These are phyloP conservation scores for Hesperia comma DNA, from an alignment of 2,888 invertebrate genomes.

Conservation along the genomic window DNA sequence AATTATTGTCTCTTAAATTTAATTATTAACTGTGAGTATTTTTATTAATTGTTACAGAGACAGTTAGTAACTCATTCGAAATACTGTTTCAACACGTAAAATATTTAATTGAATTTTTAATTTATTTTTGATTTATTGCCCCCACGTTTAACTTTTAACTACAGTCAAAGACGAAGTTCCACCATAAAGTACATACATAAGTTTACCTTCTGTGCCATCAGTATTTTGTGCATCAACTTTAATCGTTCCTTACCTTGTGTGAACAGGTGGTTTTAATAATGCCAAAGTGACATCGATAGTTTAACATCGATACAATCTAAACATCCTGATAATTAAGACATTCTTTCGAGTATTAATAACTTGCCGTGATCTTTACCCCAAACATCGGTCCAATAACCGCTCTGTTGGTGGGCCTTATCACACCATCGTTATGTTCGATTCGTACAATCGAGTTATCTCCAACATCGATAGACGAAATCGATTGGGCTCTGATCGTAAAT, in stretches of 20 bases:
- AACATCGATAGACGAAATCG: constrained; percentile 54
- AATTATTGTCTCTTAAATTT: too few relatives aligned
- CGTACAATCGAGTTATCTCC: constrained; percentile 58
- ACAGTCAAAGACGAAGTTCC: too few relatives aligned
- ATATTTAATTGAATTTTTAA: too few relatives aligned
- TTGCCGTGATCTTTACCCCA: neutral
- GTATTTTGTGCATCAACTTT: too few relatives aligned
- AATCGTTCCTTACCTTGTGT: neutral
- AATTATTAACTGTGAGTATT: too few relatives aligned
- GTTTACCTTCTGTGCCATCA: too few relatives aligned
- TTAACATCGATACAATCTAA: constrained; percentile 12
- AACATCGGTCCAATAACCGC: constrained; percentile 37
- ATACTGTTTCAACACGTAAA: too few relatives aligned
- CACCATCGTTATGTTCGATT: constrained; percentile 58
- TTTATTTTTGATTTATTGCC: too few relatives aligned
- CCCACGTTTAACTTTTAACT: too few relatives aligned
- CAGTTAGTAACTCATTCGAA: too few relatives aligned
- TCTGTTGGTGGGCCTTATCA: constrained; percentile 68
- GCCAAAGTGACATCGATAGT: neutral
- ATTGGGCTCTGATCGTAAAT: constrained; percentile 48
- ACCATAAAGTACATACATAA: too few relatives aligned
- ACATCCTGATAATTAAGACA: constrained; percentile 24
- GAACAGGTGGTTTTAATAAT: neutral
- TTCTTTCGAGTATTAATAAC: constrained; percentile 30
- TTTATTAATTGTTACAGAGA: too few relatives aligned